phyloP scores from a whole-genome alignment of 2,113 vertebrate species.

The Anseranas semipalmata region DNA sequence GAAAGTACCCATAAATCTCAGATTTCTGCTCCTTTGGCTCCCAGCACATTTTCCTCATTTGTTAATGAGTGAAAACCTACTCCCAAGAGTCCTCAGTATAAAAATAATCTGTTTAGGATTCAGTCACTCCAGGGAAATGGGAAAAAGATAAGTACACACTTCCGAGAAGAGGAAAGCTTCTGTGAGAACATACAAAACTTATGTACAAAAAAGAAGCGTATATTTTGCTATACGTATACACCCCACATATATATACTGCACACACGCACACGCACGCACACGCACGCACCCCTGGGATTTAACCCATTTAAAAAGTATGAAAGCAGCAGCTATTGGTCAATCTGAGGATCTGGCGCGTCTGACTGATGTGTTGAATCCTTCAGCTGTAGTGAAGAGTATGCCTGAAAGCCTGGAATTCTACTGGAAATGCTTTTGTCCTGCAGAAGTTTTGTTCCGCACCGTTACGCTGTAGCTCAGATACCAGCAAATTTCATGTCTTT shows the following conservation, averaged over 20 bases:
- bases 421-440: slow-evolving; percentile 38
- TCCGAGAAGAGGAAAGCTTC: slow-evolving; percentile 73
- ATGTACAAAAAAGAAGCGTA: slow-evolving; percentile 74
- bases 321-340: slow-evolving; percentile 98
- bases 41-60: slow-evolving; percentile 40
- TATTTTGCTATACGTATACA: neutral
- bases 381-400: slow-evolving; percentile 76
- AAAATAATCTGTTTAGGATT: slow-evolving; percentile 53
- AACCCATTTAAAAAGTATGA: slow-evolving; percentile 79
- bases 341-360: slow-evolving; percentile 84
- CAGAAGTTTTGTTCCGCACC: slow-evolving; percentile 3
- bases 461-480: slow-evolving; percentile 46
- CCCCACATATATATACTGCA: neutral
- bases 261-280: slow-evolving; percentile 13
- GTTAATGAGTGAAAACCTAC: slow-evolving; percentile 51
- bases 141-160: slow-evolving; percentile 56
- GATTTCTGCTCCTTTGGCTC: slow-evolving; percentile 55
- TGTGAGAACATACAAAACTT: slow-evolving; percentile 77
- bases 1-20: slow-evolving; percentile 66
- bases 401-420: slow-evolving; percentile 75
- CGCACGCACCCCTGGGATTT: slow-evolving; percentile 68
- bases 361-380: slow-evolving; percentile 77
- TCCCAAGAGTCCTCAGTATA: slow-evolving; percentile 58
- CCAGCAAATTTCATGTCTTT: neutral
- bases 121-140: neutral